Percentiles rank a stretch among this genome's conserved stretches.
These are phyloP conservation scores for Lissonota sp. DNA, from an alignment of 2,888 invertebrate genomes.

Conservation along the genomic window DNA sequence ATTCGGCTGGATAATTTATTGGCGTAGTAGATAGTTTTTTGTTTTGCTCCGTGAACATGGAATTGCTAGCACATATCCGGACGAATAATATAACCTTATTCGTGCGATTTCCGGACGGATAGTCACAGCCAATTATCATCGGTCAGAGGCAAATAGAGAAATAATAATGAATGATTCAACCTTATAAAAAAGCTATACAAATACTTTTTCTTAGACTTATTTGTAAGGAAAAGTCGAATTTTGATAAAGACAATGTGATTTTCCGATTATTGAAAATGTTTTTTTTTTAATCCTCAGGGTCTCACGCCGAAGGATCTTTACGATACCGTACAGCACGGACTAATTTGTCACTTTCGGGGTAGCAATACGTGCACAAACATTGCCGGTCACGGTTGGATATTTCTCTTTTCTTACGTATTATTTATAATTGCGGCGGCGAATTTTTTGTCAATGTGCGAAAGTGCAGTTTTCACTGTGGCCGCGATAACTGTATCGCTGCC, in stretches of 20 bases:
- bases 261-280: no score
- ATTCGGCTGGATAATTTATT: no score
- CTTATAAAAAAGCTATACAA: background rate
- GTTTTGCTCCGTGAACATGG: no score
- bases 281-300: constrained; percentile 80
- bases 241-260: no score
- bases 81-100: no score
- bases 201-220: no score
- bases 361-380: constrained; percentile 74
- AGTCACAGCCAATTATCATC: no score
- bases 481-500: constrained; percentile 85
- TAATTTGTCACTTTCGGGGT: constrained; percentile 79
- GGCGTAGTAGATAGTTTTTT: no score
- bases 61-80: no score
- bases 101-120: no score
- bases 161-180: background rate
- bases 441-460: constrained; percentile 85
- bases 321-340: constrained; percentile 75
- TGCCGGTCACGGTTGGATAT: constrained; percentile 84
- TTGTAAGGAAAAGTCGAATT: no score
- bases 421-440: constrained; percentile 84
- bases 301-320: constrained; percentile 77
- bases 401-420: constrained; percentile 84
- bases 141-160: no score
- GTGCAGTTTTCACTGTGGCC: constrained; percentile 86